Base-by-base conservation (phyloP, 2,113 vertebrate genomes). In the Sula dactylatra region DNA sequence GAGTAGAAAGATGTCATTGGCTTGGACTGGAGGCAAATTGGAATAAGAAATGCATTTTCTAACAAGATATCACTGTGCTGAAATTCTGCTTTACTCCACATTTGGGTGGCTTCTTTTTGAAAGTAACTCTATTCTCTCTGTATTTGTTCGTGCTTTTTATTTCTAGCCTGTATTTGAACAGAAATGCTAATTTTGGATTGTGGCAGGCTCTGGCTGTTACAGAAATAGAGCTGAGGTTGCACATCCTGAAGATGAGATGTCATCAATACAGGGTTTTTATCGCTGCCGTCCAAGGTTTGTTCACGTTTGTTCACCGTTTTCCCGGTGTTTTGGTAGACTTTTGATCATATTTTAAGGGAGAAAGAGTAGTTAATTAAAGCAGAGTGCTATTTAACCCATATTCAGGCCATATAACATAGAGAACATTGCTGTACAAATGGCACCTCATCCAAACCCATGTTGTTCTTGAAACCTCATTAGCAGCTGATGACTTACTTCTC, bases 401-500 rank as follows among this genome's bases (percentile, higher is more conserved):
- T 47, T 54, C 38, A 47, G 71, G n/a, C 56, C 8, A 1, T 52
- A 38, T 31, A 40, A 45, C 19, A 18, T 3, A 11, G 42, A 65
- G 66, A 74, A 36, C 31, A 15, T 34, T 61, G 38, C 38, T 64
- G 40, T 70, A 50, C 58, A 70, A 84, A 14, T 36, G 15, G 6
- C 84, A 47, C 19, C 49, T 89, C 58, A 32, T 50, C 78, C 73
- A 90, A 92, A 87, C 17, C 59, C 40, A 16, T 26, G 24, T 61
- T 72, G 12, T 77, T 93, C 50, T 76, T 45, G 16, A 72, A 83
- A n/a, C 22, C 45, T 83, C 11, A 0, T 64, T n/a, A 40, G 66
- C 9, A 4, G 42, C n/a, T 0, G 0, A 13, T 67, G 81, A 26
- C 8, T 17, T 61, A 25, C 6, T 18, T 70, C 29, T 76, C 25